A percentile compares a stretch with the other conserved stretches of the same genome.
Evolutionary conservation across 2,888 invertebrate species (phyloP).

Genomic region (Eupithecia centaureata): DNA sequence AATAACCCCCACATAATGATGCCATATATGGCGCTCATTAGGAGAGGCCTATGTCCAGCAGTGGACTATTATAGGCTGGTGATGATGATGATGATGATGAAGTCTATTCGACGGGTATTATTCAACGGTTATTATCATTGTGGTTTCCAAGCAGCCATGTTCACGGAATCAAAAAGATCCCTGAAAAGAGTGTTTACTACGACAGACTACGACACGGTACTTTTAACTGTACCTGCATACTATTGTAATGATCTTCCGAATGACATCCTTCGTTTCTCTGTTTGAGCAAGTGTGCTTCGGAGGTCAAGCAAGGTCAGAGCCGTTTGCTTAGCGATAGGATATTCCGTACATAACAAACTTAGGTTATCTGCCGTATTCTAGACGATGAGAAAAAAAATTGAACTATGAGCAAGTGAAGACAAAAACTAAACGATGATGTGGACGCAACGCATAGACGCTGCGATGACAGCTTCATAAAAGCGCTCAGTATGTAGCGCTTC

Average conservation of each 20-base stretch:
- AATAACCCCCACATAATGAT: no score
- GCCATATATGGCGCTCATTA: no score
- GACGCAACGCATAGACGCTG: neutral
- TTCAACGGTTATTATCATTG: no score
- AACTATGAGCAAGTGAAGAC: neutral
- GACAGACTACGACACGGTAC: neutral
- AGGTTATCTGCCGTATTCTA: neutral
- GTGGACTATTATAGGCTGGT: no score
- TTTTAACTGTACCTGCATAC: neutral
- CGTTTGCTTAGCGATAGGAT: neutral
- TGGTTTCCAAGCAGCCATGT: neutral
- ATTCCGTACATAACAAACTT: neutral
- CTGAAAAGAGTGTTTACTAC: neutral
- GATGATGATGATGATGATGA: no score
- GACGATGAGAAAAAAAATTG: neutral
- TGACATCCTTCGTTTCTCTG: neutral
- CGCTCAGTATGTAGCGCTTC: neutral
- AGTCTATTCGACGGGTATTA: no score
- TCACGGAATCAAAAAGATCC: neutral
- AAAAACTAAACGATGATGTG: neutral
- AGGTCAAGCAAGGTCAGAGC: neutral
- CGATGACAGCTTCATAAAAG: neutral
- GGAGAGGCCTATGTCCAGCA: no score
- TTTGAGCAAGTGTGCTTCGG: neutral
- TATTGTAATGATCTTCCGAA: neutral